These are phyloP conservation scores for Sarcophaga carnaria DNA, from an alignment of 2,888 invertebrate species.

Conservation along the genomic window DNA sequence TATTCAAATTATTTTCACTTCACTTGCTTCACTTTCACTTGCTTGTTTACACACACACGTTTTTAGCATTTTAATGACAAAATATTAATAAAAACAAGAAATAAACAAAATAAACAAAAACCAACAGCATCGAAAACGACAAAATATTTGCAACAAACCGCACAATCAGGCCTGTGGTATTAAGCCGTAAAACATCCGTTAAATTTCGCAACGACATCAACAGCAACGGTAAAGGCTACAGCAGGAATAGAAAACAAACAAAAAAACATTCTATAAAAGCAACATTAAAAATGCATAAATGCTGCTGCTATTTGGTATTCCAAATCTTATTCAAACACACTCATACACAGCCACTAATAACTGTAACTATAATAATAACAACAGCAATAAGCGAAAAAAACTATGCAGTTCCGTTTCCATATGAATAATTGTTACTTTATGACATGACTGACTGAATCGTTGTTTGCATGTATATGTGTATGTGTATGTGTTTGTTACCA, in stretches of 20 bases:
- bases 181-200: constrained; percentile 47
- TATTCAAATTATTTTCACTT: constrained; percentile 1
- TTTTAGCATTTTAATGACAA: background rate
- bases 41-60: no score
- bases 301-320: background rate
- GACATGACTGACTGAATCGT: constrained; percentile 6
- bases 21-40: no score
- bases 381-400: background rate
- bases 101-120: background rate
- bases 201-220: constrained; percentile 37
- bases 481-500: constrained; percentile 3
- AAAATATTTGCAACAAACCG: constrained; percentile 24
- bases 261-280: constrained; percentile 34
- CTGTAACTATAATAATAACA: constrained; percentile 13
- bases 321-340: background rate
- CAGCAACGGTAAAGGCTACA: background rate
- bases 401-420: constrained; percentile 36
- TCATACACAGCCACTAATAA: background rate
- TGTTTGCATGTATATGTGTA: background rate
- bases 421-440: constrained; percentile 47
- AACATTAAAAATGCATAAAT: constrained; percentile 60
- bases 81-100: constrained; percentile 28
- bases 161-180: constrained; percentile 52
- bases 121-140: background rate
- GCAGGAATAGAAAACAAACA: background rate